A percentile compares a stretch with the other conserved stretches of the same genome.
These are phyloP conservation scores for Redunca redunca DNA, from an alignment of 2,113 vertebrate species.

Conservation along the genomic window DNA sequence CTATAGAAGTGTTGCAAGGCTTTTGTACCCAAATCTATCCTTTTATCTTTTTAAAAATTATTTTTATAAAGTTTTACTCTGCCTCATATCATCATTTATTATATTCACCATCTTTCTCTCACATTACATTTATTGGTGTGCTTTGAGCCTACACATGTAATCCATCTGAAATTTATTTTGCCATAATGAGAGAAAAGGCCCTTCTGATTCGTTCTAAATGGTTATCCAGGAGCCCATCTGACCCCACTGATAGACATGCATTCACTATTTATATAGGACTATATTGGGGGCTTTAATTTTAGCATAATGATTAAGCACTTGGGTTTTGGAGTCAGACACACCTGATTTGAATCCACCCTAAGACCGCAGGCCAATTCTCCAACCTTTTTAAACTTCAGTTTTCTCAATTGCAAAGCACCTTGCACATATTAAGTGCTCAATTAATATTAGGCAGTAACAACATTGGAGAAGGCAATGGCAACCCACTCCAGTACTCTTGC, in stretches of 20 bases:
- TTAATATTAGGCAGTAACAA: neutral
- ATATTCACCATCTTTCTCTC: neutral
- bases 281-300: neutral
- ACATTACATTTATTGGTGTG: neutral
- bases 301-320: neutral
- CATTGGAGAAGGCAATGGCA: neutral
- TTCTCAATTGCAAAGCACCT: neutral
- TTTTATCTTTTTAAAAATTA: neutral
- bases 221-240: neutral
- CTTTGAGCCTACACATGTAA: neutral
- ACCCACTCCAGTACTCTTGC: too few relatives aligned
- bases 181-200: neutral
- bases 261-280: neutral
- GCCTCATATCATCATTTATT: neutral
- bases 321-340: neutral
- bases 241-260: neutral
- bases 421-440: neutral
- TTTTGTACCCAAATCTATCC: neutral
- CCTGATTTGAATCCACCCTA: neutral
- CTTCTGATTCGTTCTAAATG: neutral
- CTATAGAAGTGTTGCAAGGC: neutral
- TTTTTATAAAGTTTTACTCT: neutral
- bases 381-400: neutral
- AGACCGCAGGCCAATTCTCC: neutral
- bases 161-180: slow-evolving; percentile 12